These are phyloP conservation scores for Drosophila chauvacae DNA, from an alignment of 1,140 invertebrate genomes.

Conservation along the genomic window DNA sequence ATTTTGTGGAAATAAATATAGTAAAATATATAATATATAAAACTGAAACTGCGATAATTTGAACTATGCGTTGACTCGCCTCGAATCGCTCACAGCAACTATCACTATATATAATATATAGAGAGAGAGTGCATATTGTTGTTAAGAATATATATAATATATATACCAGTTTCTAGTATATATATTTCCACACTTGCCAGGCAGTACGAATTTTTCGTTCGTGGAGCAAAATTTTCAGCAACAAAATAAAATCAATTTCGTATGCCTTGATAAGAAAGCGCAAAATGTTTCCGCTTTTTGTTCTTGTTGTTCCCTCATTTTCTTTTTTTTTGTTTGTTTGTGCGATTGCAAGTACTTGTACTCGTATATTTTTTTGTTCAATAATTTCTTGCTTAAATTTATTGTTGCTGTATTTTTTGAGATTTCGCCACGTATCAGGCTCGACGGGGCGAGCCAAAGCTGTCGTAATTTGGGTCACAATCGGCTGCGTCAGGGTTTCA, in stretches of 20 bases:
- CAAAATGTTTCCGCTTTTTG: conserved; percentile 79
- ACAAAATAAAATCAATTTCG: conserved; percentile 77
- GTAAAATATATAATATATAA: conserved; percentile 22
- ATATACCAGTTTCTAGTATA: conserved; percentile 15
- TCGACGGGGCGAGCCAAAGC: conserved; percentile 39
- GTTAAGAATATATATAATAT: conserved; percentile 27
- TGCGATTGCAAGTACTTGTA: conserved; percentile 52
- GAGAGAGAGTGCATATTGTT: conserved; percentile 5
- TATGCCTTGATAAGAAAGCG: conserved; percentile 74
- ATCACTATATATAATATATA: conserved; percentile 29
- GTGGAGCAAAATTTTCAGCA: conserved; percentile 67
- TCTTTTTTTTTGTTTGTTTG: conserved; percentile 45
- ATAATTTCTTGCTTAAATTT: conserved; percentile 79
- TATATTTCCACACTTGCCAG: conserved; percentile 30
- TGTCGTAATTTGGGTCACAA: conserved; percentile 79
- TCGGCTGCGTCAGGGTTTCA: conserved; percentile 58
- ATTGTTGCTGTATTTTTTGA: conserved; percentile 47
- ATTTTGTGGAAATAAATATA: conserved; percentile 60
- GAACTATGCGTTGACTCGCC: conserved; percentile 54
- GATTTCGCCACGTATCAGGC: conserved; percentile 77
- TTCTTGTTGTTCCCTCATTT: conserved; percentile 41
- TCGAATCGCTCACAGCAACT: conserved; percentile 34
- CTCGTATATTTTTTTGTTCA: conserved; percentile 66
- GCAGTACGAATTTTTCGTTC: conserved; percentile 50
- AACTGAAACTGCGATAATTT: conserved; percentile 77